Conservation (phyloP, 2,888 invertebrate genomes). For the Aphidius colemani region DNA sequence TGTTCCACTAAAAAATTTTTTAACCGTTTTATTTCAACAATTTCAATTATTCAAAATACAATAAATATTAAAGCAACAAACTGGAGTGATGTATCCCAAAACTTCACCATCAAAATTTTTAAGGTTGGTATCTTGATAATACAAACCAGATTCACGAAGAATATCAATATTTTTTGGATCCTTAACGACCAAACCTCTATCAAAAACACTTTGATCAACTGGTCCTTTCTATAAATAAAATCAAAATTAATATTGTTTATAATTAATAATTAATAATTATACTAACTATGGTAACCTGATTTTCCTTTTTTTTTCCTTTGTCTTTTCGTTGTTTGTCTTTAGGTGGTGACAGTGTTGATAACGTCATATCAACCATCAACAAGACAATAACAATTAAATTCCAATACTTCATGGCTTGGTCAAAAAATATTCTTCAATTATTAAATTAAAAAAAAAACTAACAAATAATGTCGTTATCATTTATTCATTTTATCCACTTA, state of each 20-base stretch:
- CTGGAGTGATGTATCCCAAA: constrained; percentile 91
- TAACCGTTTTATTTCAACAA: background rate
- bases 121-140: constrained; percentile 70
- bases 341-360: constrained; percentile 40
- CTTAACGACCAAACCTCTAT: constrained; percentile 72
- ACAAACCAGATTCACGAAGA: constrained; percentile 75
- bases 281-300: background rate
- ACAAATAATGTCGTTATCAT: too few relatives aligned
- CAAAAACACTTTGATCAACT: constrained; percentile 69
- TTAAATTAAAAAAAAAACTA: too few relatives aligned
- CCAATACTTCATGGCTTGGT: constrained; percentile 32
- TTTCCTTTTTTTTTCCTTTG: constrained; percentile 28
- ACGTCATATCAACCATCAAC: constrained; percentile 29
- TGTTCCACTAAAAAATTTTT: constrained; percentile 81
- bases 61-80: constrained; percentile 45
- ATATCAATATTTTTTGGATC: constrained; percentile 75
- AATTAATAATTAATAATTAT: background rate
- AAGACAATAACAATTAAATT: constrained; percentile 27
- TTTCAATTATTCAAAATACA: background rate
- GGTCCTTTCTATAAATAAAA: constrained; percentile 61
- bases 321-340: constrained; percentile 34
- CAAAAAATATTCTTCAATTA: too few relatives aligned
- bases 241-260: constrained; percentile 11
- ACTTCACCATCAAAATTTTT: constrained; percentile 76
- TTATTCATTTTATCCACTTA: too few relatives aligned